Conservation (phyloP, 1,140 invertebrate genomes). For the Armadillidium nasatum region DNA sequence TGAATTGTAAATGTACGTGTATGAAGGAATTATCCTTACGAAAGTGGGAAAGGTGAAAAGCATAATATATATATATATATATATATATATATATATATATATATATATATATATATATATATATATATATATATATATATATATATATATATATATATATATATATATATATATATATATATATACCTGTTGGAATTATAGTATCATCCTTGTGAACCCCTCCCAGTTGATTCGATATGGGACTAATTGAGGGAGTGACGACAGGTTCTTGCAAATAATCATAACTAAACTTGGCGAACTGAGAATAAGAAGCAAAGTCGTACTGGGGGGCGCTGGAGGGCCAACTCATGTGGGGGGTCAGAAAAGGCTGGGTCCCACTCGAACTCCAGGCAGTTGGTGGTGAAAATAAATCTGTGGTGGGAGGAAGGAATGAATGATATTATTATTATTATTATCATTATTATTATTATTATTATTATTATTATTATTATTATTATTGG, state of each 20-base stretch:
- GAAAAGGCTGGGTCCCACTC: slow-evolving; percentile 31
- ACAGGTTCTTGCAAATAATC: slow-evolving; percentile 37
- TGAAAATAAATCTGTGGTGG: slow-evolving; percentile 30
- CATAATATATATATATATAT: slow-evolving; percentile 20
- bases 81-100: slow-evolving; percentile 22
- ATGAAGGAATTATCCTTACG: no score
- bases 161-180: neutral
- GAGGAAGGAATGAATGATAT: no score
- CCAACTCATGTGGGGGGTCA: slow-evolving; percentile 37
- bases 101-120: slow-evolving; percentile 18
- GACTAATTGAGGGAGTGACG: slow-evolving; percentile 27
- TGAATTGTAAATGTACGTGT: no score
- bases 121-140: neutral
- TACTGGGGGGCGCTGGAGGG: slow-evolving; percentile 31
- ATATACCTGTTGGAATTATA: neutral
- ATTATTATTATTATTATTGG: no score
- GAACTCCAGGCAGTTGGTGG: slow-evolving; percentile 25
- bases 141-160: neutral
- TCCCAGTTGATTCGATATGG: neutral
- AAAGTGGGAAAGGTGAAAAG: no score
- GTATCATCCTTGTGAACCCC: neutral
- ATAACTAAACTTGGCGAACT: slow-evolving; percentile 39
- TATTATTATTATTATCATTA: no score
- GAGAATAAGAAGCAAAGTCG: slow-evolving; percentile 37
- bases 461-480: no score